These are phyloP conservation scores for Tiliacea citrago DNA, from an alignment of 2,888 invertebrate genomes.

Conservation along the genomic window DNA sequence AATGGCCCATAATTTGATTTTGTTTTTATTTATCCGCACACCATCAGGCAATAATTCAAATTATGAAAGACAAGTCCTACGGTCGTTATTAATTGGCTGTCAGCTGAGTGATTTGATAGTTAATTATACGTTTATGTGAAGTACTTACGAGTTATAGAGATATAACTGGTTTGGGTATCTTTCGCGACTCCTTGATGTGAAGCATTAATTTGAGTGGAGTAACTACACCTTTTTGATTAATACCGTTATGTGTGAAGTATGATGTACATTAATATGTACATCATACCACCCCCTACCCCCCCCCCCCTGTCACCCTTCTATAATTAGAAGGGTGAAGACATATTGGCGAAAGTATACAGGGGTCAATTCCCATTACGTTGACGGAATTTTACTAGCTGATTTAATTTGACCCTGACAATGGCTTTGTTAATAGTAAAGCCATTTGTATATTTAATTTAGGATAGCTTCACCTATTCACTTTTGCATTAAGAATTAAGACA, in stretches of 20 bases:
- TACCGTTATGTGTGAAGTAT: conserved; percentile 37
- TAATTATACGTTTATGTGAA: conserved; percentile 63
- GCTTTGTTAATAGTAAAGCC: neutral
- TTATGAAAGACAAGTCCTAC: conserved; percentile 64
- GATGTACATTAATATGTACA: neutral
- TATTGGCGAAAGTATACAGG: neutral
- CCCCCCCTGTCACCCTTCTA: too few relatives aligned
- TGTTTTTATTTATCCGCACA: conserved; percentile 67
- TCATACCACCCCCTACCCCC: too few relatives aligned
- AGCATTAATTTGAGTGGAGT: conserved; percentile 41
- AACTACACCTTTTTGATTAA: conserved; percentile 51
- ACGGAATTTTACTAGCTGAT: too few relatives aligned
- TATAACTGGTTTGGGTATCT: conserved; percentile 63
- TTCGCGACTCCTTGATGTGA: conserved; percentile 55
- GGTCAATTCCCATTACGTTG: too few relatives aligned
- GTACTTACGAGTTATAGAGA: conserved; percentile 61
- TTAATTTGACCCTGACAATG: neutral
- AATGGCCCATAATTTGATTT: conserved; percentile 71
- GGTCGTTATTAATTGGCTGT: conserved; percentile 66
- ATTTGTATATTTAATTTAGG: neutral
- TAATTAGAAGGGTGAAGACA: neutral
- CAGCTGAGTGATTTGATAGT: conserved; percentile 66
- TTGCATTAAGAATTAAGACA: neutral
- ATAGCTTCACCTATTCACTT: neutral
- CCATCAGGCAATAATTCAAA: conserved; percentile 65